Evolutionary conservation across 2,113 vertebrate genomes (phyloP).

Genomic region (Catharus minimus): DNA sequence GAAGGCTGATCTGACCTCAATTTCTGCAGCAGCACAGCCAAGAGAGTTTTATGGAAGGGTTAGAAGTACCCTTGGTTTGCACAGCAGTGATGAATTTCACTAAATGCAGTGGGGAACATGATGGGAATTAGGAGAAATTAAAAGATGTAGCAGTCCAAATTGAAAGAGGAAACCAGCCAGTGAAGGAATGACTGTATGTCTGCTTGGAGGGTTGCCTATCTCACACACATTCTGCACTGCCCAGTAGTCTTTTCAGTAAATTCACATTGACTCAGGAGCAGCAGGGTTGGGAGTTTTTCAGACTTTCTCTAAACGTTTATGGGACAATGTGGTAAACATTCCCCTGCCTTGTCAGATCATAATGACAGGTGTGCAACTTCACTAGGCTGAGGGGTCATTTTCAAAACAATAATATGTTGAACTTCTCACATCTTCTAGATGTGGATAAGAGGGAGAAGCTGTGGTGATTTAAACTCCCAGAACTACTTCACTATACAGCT

Average conservation of each 20-base stretch:
- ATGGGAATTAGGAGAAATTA: background rate
- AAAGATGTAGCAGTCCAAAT: background rate
- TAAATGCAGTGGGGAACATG: background rate
- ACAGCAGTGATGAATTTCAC: background rate
- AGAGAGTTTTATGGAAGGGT: background rate
- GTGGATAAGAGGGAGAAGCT: background rate
- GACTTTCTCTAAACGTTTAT: background rate
- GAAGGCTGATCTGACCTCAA: background rate
- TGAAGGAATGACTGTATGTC: background rate
- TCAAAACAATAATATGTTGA: background rate
- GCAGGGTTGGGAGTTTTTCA: background rate
- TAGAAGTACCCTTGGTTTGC: background rate
- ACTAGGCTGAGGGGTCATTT: fast-evolving
- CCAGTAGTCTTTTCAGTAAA: background rate
- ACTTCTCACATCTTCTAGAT: background rate
- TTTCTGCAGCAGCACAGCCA: background rate
- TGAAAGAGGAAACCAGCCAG: background rate
- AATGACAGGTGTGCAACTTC: background rate
- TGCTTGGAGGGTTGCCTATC: background rate
- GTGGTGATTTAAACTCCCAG: background rate
- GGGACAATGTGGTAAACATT: fast-evolving
- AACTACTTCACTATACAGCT: background rate
- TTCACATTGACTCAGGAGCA: background rate
- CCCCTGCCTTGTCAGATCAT: background rate
- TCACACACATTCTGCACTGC: background rate